Conservation (phyloP, 37 sponge, comb jelly and placozoan genomes). For the Chondrilla cf. caribensis region DNA sequence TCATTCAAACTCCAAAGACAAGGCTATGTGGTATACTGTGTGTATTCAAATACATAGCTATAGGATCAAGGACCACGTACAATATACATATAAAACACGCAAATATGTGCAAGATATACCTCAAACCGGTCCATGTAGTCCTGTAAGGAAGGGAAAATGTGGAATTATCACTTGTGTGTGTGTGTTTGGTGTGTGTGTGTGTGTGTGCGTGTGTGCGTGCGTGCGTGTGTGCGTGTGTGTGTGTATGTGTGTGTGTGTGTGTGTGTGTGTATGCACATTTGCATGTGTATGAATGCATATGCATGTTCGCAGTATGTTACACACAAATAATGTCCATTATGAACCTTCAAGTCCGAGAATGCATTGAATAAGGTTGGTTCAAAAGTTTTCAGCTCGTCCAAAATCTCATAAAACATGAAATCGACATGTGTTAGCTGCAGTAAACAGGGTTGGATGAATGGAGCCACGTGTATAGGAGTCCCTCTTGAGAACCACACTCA, state of each 20-base stretch:
- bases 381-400: slow-evolving; percentile 64
- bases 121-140: slow-evolving; percentile 1
- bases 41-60: too few species aligned
- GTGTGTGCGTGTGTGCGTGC: background rate
- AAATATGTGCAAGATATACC: too few species aligned
- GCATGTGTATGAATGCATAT: too few species aligned
- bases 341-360: slow-evolving; percentile 60
- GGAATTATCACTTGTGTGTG: too few species aligned
- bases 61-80: too few species aligned
- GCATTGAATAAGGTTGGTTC: slow-evolving; percentile 49
- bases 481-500: too few species aligned
- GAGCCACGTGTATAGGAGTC: too few species aligned
- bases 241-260: slow-evolving; percentile 20
- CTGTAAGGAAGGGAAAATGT: background rate
- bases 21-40: too few species aligned
- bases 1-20: too few species aligned
- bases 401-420: slow-evolving; percentile 72
- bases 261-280: slow-evolving; percentile 12
- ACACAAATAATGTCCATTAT: background rate
- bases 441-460: too few species aligned
- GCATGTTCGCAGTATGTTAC: too few species aligned
- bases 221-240: slow-evolving; percentile 17
- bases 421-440: slow-evolving; percentile 68
- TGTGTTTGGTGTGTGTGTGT: background rate
- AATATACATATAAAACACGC: too few species aligned